Base-by-base conservation (phyloP, 2,797 vertebrate genomes). In the Melopsittacus undulatus region DNA sequence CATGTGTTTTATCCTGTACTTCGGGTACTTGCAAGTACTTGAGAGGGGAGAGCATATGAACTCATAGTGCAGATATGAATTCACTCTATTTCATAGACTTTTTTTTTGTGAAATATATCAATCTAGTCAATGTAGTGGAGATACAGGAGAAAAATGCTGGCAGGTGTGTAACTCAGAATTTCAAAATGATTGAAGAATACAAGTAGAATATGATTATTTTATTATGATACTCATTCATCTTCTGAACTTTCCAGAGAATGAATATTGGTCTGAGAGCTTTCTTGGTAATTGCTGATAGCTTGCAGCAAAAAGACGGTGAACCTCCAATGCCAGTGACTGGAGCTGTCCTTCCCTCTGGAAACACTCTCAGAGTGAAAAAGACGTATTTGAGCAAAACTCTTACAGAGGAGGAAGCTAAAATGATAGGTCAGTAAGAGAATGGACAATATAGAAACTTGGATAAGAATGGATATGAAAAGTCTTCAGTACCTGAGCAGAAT, bases 311-410 rank as follows among this genome's bases (percentile, higher is more conserved):
- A 95, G 99, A 99, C 19, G 99, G 99, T 12, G 99, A 99, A 83
- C 99, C 99, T 12, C 99, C 99, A 32, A 99, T 99, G 99, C 99
- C 99, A 6, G 99, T 99, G 95, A 99, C 99, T 6, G 99, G 99
- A 84, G 99, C 99, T 49, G 99, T 99, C 49, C 98, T 99, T 77
- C 99, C 99, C 21, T 99, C 99, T 63, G 99, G 99, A 96, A 99
- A 99, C 97, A 99, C 99, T 5, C 95, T 99, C 79, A 99, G 99
- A 96, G 99, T 99, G 95, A 99, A 99, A 98, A 99, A 99, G 97
- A 99, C 99, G 0, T 99, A 99, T 93, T 98, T 99, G 95, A 99
- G 99, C 98, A 99, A 99, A 97, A 99, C 99, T 3, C 98, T 99
- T 5, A 99, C 99, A 23, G 99, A 99, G 94, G 99, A 99, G 90